Conservation (phyloP, 23 tunicate genomes). For the Ascidia mentula region DNA sequence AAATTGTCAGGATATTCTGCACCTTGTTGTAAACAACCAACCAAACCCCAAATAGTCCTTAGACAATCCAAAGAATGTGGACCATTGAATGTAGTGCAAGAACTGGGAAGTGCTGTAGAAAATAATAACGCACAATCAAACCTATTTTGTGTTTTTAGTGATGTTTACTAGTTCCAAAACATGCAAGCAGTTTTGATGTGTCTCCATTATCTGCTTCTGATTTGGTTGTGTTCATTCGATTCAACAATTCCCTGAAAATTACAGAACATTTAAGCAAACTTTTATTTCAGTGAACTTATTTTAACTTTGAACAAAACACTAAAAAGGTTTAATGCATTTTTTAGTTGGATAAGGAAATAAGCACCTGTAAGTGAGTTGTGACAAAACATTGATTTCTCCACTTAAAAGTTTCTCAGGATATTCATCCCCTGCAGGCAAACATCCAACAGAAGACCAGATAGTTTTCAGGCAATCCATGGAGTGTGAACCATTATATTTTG, state of each 20-base stretch:
- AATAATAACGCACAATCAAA: neutral
- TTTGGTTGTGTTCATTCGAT: constrained; percentile 14
- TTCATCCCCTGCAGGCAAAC: neutral
- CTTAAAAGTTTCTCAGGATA: neutral
- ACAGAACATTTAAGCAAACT: too few relatives aligned
- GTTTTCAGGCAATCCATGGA: neutral
- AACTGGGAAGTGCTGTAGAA: neutral
- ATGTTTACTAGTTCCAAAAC: constrained; percentile 27
- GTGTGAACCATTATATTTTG: neutral
- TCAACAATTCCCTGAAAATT: constrained; percentile 16
- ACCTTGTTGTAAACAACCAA: neutral
- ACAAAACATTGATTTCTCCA: neutral
- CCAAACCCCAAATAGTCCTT: neutral
- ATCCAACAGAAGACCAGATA: neutral
- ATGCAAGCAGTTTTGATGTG: neutral
- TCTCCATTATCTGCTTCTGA: neutral
- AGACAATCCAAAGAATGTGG: neutral
- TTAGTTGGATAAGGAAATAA: neutral
- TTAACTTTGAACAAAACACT: too few relatives aligned
- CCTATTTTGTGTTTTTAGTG: neutral
- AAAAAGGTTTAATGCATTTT: neutral
- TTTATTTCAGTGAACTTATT: too few relatives aligned
- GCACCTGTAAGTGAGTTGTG: neutral
- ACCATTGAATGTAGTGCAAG: neutral
- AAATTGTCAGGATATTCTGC: neutral